Percentiles rank a stretch among this genome's conserved stretches.
These are phyloP conservation scores for Bombyx mandarina DNA, from an alignment of 1,140 invertebrate genomes.

Conservation along the genomic window DNA sequence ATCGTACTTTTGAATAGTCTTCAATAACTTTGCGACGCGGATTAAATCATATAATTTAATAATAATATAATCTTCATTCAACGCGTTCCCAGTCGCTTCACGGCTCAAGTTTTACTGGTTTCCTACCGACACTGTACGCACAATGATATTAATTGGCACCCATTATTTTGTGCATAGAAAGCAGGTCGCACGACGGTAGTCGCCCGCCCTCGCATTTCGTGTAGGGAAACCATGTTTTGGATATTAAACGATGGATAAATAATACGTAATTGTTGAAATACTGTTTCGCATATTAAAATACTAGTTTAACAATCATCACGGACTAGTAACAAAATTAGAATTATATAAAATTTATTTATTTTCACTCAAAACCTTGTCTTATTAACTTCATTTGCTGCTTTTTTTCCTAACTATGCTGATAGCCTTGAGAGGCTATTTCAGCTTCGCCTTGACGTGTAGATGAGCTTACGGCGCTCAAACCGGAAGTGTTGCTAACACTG, in stretches of 20 bases:
- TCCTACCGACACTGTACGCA: not conserved
- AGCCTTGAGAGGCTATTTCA: too few species aligned
- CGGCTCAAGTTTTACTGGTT: conserved; percentile 10
- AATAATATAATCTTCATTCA: not conserved
- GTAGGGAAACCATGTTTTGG: not conserved
- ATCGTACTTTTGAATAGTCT: too few species aligned
- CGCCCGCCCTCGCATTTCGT: conserved; percentile 8
- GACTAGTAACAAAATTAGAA: not conserved
- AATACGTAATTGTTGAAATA: not conserved
- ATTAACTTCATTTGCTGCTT: too few species aligned
- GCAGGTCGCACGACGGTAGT: conserved; percentile 29
- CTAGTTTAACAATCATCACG: not conserved
- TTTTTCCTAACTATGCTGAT: too few species aligned
- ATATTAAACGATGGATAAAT: not conserved
- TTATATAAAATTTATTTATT: too few species aligned
- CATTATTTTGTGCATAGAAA: conserved; percentile 45
- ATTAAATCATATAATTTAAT: too few species aligned
- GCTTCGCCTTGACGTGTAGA: too few species aligned
- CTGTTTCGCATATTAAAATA: not conserved
- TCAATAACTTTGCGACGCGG: too few species aligned
- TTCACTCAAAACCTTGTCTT: too few species aligned
- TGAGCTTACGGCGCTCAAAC: too few species aligned
- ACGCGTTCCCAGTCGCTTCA: not conserved
- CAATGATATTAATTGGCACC: conserved; percentile 37
- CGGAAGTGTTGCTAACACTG: too few species aligned